Evolutionary conservation across 37 sponge, comb jelly and placozoan genomes (phyloP).

Genomic region (Dysidea cf. avara): DNA sequence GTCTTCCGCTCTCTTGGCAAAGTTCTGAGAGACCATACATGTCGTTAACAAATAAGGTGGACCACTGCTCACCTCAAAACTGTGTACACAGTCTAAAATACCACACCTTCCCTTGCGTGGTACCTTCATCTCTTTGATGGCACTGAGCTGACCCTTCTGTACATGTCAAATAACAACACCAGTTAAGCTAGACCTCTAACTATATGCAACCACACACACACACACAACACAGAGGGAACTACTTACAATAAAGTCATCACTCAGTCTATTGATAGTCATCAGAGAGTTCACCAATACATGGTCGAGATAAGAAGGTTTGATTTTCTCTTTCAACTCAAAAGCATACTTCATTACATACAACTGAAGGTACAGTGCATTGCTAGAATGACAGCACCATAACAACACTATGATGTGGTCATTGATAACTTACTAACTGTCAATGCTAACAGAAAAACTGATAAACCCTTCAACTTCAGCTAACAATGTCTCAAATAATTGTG

Average conservation of each 20-base stretch:
- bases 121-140: constrained; percentile 64
- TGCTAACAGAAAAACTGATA: constrained; percentile 71
- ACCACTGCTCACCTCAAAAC: constrained; percentile 58
- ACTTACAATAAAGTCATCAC: constrained; percentile 82
- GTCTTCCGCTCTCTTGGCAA: constrained; percentile 69
- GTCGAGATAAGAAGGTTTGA: constrained; percentile 58
- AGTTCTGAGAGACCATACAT: constrained; percentile 44
- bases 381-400: constrained; percentile 11
- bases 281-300: constrained; percentile 55
- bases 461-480: constrained; percentile 75
- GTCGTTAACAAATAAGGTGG: constrained; percentile 4
- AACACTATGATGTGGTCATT: background rate
- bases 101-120: constrained; percentile 73
- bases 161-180: no score
- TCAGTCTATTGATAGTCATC: constrained; percentile 54
- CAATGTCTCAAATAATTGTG: constrained; percentile 54
- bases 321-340: constrained; percentile 29
- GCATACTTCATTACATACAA: constrained; percentile 54
- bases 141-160: constrained; percentile 29
- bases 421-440: constrained; percentile 74
- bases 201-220: no score
- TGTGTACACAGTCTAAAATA: constrained; percentile 63
- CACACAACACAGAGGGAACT: no score
- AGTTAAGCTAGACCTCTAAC: no score
- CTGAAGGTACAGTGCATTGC: constrained; percentile 77